Evolutionary conservation across 2,888 invertebrate genomes (phyloP), one percentile per base, ranked within the genome.

Genomic region (Anthrax anthrax): DNA sequence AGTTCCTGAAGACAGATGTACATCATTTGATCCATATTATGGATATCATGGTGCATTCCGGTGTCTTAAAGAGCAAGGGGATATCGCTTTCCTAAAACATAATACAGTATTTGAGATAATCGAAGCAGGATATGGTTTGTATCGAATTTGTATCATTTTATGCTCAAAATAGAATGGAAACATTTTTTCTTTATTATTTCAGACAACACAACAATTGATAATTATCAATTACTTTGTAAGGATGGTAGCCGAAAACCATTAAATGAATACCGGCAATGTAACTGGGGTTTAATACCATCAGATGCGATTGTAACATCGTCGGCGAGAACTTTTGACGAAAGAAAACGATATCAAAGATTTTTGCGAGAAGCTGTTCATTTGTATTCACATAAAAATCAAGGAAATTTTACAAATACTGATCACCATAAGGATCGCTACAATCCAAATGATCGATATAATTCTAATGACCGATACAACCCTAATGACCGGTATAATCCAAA

Each of bases 21-120:
- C 88, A 0, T 74, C 81, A 37, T 76, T 79, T 1, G 95, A 96
- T 71, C 90, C 90, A 0, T 92, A 84, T 63, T 85, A 88, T 23
- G 92, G 92, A 0, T 92, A 88, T 62, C 84, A 86, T 63, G 96
- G 96, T 1, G 95, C 96, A 0, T 81, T 95, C 50, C 74, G 77
- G 39, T 97, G 96, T 65, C 72, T 96, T 4, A 70, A 85, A 2
- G 82, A 85, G 55, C 74, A 72, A 14, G 95, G 94, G 2, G 91
- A 96, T 42, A 77, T 96, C 17, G 95, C 95, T 1, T 96, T 96
- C 62, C 72, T 96, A 1, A 77, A 85, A 41, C 89, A 92, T 60
- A 83, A 83, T 0, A 87, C 89, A 1, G 80, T 90, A 18, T 70
- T 74, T 34, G 84, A 88, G 62, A 77, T 87, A 63, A 66, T 82